Percentiles rank a stretch among this genome's conserved stretches.
Evolutionary conservation across 2,797 vertebrate species (phyloP).

Genomic region (Parauchenoglanis punctatus): DNA sequence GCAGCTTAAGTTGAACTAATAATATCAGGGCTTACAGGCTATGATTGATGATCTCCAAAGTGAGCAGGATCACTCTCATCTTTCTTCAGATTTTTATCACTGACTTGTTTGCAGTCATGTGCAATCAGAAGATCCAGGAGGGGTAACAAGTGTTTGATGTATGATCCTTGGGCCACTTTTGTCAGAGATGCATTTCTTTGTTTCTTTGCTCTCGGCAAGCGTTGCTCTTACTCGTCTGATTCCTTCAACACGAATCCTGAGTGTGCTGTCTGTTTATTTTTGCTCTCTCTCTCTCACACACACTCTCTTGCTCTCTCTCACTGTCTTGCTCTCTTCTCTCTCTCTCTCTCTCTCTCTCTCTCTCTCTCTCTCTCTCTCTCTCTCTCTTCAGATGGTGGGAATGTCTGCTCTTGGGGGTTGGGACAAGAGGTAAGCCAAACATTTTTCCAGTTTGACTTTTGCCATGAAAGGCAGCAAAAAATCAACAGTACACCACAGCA

Average conservation of each 20-base stretch:
- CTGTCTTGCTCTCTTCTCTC: slow-evolving; percentile 8
- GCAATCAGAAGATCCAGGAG: slow-evolving; percentile 87
- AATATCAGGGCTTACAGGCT: slow-evolving; percentile 82
- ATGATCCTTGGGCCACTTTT: slow-evolving; percentile 88
- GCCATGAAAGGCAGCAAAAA: slow-evolving; percentile 70
- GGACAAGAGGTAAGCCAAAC: slow-evolving; percentile 76
- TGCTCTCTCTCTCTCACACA: slow-evolving; percentile 23
- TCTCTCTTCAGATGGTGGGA: slow-evolving; percentile 70
- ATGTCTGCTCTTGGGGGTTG: slow-evolving; percentile 73
- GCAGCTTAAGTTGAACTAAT: slow-evolving; percentile 91
- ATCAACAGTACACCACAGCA: slow-evolving; percentile 65
- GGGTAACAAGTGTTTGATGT: slow-evolving; percentile 95
- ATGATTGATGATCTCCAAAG: slow-evolving; percentile 95
- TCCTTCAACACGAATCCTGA: slow-evolving; percentile 71
- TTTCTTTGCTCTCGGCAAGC: slow-evolving; percentile 59
- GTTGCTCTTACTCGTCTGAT: slow-evolving; percentile 71
- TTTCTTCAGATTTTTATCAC: slow-evolving; percentile 96
- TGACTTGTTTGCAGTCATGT: slow-evolving; percentile 93
- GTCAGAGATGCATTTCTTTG: slow-evolving; percentile 83
- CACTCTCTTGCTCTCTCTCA: slow-evolving; percentile 11
- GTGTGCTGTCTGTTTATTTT: slow-evolving; percentile 72
- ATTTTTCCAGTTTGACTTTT: slow-evolving; percentile 65
- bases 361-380: slow-evolving; percentile 49
- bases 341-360: slow-evolving; percentile 26
- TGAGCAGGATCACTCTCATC: slow-evolving; percentile 89